Evolutionary conservation across 2,888 invertebrate genomes (phyloP).

Genomic region (Galeopsomyia nigrocyanea): DNA sequence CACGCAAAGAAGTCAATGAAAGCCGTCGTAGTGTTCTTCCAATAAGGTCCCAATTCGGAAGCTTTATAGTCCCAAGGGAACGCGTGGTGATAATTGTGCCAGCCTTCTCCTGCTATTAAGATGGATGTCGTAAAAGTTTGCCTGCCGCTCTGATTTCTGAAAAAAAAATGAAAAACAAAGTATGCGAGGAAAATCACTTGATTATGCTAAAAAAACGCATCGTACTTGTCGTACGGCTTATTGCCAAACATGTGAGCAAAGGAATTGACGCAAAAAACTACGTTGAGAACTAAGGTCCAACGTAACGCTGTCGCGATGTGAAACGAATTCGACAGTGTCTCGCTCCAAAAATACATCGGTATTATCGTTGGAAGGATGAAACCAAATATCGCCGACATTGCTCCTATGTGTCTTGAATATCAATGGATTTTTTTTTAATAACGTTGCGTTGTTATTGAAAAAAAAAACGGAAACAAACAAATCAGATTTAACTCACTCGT

Average conservation of each 20-base stretch:
- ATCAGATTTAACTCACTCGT: slow-evolving; percentile 72
- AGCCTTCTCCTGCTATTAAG: slow-evolving; percentile 67
- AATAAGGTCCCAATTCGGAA: slow-evolving; percentile 80
- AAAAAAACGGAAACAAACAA: not conserved
- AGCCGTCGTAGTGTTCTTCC: slow-evolving; percentile 77
- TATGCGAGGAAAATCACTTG: too few species aligned
- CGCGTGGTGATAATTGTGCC: slow-evolving; percentile 86
- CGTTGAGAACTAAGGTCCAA: slow-evolving; percentile 70
- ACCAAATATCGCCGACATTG: slow-evolving; percentile 71
- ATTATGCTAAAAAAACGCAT: not conserved
- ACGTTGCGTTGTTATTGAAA: too few species aligned
- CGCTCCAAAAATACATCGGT: slow-evolving; percentile 74
- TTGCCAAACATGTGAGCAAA: slow-evolving; percentile 71
- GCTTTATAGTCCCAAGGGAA: slow-evolving; percentile 96
- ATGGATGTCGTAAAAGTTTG: slow-evolving; percentile 53
- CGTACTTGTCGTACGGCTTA: slow-evolving; percentile 63
- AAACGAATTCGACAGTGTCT: slow-evolving; percentile 69
- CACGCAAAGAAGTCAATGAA: slow-evolving; percentile 79
- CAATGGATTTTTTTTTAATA: not conserved
- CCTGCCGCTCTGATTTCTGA: too few species aligned
- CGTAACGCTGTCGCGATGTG: slow-evolving; percentile 70
- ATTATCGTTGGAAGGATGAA: slow-evolving; percentile 73
- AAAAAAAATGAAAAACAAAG: too few species aligned
- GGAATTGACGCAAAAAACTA: slow-evolving; percentile 75
- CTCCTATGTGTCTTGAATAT: slow-evolving; percentile 68